These are phyloP conservation scores for Caranx ignobilis DNA, from an alignment of 2,113 vertebrate genomes.

Conservation along the genomic window DNA sequence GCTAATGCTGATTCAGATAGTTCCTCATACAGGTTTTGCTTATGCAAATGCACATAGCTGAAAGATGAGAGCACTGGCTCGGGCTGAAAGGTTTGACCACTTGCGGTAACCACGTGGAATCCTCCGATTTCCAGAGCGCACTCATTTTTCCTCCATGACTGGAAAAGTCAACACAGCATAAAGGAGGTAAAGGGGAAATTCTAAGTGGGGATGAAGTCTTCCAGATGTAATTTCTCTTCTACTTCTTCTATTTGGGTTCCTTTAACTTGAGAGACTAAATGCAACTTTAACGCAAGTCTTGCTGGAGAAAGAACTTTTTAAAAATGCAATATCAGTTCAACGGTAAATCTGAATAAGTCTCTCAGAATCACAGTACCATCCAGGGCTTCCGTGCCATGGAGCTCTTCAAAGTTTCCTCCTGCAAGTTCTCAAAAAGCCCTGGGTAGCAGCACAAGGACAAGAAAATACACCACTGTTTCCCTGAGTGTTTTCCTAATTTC, in stretches of 20 bases:
- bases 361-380: constrained; percentile 48
- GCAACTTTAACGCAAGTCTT: constrained; percentile 19
- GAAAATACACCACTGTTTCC: constrained; percentile 47
- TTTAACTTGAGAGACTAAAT: constrained; percentile 18
- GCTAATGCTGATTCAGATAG: constrained; percentile 55
- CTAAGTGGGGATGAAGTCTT: constrained; percentile 49
- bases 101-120: constrained; percentile 57
- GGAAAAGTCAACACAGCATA: constrained; percentile 73
- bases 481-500: constrained; percentile 63
- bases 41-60: constrained; percentile 69
- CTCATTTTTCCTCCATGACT: constrained; percentile 51
- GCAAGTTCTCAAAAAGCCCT: constrained; percentile 49
- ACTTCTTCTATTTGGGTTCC: constrained; percentile 9
- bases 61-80: constrained; percentile 60
- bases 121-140: constrained; percentile 62
- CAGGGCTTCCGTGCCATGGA: constrained; percentile 16
- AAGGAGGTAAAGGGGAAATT: constrained; percentile 39
- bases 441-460: constrained; percentile 42
- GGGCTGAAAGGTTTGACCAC: constrained; percentile 56
- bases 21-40: constrained; percentile 54
- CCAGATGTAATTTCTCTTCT: constrained; percentile 49
- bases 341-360: constrained; percentile 47
- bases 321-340: constrained; percentile 46
- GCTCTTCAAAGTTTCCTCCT: constrained; percentile 55
- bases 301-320: constrained; percentile 12